Percentiles rank a stretch among this genome's conserved stretches.
These are phyloP conservation scores for Acipenser transmontanus DNA, from an alignment of 2,797 vertebrate species.

Conservation along the genomic window DNA sequence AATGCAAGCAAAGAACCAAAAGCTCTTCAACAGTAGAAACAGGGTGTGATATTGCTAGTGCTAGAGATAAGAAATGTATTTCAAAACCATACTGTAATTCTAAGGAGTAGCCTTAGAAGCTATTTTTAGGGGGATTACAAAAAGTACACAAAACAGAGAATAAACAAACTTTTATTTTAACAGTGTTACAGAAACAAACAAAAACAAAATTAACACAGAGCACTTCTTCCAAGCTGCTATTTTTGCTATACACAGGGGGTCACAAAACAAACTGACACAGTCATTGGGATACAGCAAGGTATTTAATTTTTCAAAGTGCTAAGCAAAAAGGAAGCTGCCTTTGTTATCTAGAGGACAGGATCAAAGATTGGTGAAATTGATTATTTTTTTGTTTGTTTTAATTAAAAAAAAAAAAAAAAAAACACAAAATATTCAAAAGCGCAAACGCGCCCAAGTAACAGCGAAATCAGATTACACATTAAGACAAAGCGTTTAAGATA, in stretches of 20 bases:
- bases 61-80: too few relatives aligned
- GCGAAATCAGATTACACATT: constrained; percentile 38
- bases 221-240: constrained; percentile 45
- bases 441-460: constrained; percentile 31
- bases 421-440: constrained; percentile 38
- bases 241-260: constrained; percentile 17
- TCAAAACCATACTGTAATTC: too few relatives aligned
- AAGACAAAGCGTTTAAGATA: constrained; percentile 29
- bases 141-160: constrained; percentile 29
- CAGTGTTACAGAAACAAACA: constrained; percentile 47
- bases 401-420: constrained; percentile 32
- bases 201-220: constrained; percentile 28
- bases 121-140: not conserved
- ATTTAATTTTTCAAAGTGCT: constrained; percentile 9
- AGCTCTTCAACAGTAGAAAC: too few relatives aligned
- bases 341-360: not conserved
- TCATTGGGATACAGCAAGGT: constrained; percentile 2
- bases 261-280: constrained; percentile 8
- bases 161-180: constrained; percentile 65
- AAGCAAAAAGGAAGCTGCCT: constrained; percentile 33
- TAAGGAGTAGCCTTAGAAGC: too few relatives aligned
- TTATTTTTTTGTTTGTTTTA: constrained; percentile 16
- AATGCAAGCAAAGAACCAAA: too few relatives aligned
- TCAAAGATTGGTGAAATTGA: too few relatives aligned
- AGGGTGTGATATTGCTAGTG: too few relatives aligned